Percentiles rank a stretch among this genome's conserved stretches.
Evolutionary conservation across 2,797 vertebrate genomes (phyloP).

Genomic region (Falco naumanni): DNA sequence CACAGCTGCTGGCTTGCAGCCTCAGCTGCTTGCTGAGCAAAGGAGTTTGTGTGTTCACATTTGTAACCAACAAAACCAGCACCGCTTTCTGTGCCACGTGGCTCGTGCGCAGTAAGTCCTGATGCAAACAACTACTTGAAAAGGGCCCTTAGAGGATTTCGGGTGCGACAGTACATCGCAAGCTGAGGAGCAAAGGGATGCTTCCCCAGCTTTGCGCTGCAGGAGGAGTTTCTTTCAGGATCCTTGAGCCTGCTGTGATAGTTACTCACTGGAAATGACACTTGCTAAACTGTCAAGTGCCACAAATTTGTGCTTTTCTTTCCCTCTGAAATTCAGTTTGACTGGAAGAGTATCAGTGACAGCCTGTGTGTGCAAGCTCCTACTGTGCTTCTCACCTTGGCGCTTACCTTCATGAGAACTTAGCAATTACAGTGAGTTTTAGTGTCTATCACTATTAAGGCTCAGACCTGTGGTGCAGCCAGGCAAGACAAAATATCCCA

Average conservation of each 20-base stretch:
- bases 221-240: neutral
- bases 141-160: neutral
- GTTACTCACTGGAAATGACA: neutral
- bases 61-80: neutral
- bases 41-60: accelerated
- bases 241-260: neutral
- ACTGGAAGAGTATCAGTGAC: neutral
- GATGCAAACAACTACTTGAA: neutral
- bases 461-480: neutral
- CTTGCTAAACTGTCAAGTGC: neutral
- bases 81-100: neutral
- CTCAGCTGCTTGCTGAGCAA: neutral
- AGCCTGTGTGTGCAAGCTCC: neutral
- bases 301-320: neutral
- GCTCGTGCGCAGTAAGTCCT: neutral
- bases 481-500: neutral
- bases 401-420: neutral
- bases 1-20: neutral
- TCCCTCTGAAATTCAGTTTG: neutral
- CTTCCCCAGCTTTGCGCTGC: neutral
- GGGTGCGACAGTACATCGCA: neutral
- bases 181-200: neutral
- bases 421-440: neutral
- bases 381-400: neutral
- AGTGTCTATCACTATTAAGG: neutral